Conservation (phyloP, 2,797 vertebrate genomes). For the Rhodeus uyekii region DNA sequence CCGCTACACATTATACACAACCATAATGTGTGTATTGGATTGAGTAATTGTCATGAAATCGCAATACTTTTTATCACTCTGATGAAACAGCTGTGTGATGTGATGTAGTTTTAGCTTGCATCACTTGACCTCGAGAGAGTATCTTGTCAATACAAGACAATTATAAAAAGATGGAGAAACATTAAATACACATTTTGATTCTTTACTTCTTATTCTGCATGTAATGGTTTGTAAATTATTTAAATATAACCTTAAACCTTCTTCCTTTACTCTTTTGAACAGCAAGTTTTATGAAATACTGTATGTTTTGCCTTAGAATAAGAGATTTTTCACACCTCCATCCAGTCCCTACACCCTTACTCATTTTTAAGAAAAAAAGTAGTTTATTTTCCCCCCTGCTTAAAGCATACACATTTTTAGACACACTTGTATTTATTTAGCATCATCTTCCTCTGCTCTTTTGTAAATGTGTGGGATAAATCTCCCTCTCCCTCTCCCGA, state of each 20-base stretch:
- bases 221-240: background rate
- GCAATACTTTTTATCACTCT: background rate
- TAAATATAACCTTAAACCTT: no score
- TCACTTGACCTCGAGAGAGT: background rate
- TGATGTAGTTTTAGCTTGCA: background rate
- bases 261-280: background rate
- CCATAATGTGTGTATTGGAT: background rate
- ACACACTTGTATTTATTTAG: background rate
- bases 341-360: background rate
- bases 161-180: background rate
- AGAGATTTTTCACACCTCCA: background rate
- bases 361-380: background rate
- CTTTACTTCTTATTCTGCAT: background rate
- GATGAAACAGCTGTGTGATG: background rate
- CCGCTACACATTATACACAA: no score
- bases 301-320: background rate
- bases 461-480: background rate
- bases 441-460: background rate
- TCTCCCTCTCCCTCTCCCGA: background rate
- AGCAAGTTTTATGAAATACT: background rate
- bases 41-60: background rate
- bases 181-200: background rate
- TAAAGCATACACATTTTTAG: background rate
- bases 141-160: background rate
- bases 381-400: background rate